Evolutionary conservation across 2,113 vertebrate genomes (phyloP).

Genomic region (Parotia lawesii): DNA sequence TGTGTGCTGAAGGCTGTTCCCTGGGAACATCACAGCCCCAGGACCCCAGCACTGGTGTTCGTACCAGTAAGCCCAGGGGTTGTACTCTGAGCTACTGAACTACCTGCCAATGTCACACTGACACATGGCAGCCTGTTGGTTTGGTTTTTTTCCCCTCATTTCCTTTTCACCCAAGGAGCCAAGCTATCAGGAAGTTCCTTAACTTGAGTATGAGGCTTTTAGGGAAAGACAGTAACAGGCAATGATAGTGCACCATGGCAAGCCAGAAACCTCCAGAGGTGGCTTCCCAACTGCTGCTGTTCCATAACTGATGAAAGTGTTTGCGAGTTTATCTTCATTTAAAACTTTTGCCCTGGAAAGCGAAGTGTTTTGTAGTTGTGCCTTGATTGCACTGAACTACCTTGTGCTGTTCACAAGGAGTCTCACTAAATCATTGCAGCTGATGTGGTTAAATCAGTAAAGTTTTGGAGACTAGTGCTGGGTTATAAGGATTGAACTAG

Average conservation of each 20-base stretch:
- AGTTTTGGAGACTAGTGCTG: background rate
- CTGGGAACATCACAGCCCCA: accelerated
- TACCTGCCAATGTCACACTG: background rate
- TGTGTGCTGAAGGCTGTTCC: background rate
- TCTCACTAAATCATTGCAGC: background rate
- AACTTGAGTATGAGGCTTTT: background rate
- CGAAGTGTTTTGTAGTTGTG: background rate
- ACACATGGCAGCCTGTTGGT: background rate
- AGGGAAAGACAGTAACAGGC: background rate
- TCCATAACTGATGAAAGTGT: background rate
- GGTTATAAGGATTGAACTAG: background rate
- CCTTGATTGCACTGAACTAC: background rate
- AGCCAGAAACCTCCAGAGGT: background rate
- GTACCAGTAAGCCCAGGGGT: accelerated
- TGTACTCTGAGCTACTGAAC: background rate
- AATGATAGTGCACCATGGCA: accelerated
- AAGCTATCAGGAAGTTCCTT: background rate
- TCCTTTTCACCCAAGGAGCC: background rate
- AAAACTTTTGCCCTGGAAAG: background rate
- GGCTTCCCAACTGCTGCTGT: background rate
- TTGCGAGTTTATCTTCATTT: background rate
- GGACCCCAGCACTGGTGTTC: accelerated
- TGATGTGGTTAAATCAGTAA: background rate
- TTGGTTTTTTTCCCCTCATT: background rate
- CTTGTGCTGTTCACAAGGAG: background rate